Evolutionary conservation across 2,888 invertebrate species (phyloP).

Genomic region (Coenonympha glycerion): DNA sequence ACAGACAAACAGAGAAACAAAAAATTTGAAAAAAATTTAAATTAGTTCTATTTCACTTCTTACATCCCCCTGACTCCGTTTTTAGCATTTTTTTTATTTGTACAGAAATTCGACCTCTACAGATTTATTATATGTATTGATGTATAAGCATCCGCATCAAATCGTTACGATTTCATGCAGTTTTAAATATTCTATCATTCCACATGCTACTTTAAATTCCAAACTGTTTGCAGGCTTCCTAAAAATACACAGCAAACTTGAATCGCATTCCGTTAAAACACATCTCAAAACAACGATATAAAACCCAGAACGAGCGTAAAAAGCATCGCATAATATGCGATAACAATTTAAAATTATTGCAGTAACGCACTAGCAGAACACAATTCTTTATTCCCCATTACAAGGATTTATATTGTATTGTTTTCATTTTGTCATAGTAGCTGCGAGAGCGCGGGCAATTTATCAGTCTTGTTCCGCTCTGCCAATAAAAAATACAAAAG

Average conservation of each 20-base stretch:
- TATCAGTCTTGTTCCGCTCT: conserved; percentile 26
- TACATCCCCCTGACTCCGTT: no score
- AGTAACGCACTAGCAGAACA: conserved; percentile 12
- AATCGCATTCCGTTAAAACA: neutral
- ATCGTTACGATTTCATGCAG: neutral
- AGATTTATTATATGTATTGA: no score
- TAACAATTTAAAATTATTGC: conserved; percentile 6
- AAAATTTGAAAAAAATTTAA: no score
- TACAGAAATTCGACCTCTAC: no score
- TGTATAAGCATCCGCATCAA: no score
- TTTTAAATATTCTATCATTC: neutral
- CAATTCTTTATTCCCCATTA: conserved; percentile 17
- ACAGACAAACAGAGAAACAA: no score
- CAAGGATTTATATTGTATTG: conserved; percentile 18
- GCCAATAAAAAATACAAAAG: conserved; percentile 27
- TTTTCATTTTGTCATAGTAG: conserved; percentile 24
- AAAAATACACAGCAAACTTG: neutral
- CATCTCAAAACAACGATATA: neutral
- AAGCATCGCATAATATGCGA: conserved; percentile 4
- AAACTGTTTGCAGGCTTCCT: neutral
- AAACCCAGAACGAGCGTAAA: conserved; percentile 1
- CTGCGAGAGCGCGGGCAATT: conserved; percentile 24
- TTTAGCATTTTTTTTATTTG: no score
- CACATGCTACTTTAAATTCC: neutral
- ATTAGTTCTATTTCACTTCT: no score